These are phyloP conservation scores for Melangyna quadrimaculata DNA, from an alignment of 2,888 invertebrate genomes.

Conservation along the genomic window DNA sequence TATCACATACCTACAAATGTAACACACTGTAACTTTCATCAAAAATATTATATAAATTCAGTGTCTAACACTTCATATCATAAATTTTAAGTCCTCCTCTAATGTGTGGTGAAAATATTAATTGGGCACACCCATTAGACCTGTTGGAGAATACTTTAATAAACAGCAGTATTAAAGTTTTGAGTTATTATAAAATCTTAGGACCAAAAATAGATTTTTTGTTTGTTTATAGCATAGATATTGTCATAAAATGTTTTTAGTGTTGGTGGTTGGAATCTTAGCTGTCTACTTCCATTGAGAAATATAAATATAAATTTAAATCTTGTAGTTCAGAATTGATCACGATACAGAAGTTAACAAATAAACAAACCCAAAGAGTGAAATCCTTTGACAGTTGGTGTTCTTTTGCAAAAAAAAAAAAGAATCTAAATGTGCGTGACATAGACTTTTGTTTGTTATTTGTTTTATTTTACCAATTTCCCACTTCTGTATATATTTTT, in stretches of 20 bases:
- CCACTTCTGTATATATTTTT: neutral
- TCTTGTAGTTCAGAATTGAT: conserved; percentile 18
- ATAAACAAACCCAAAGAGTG: neutral
- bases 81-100: conserved; percentile 33
- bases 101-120: conserved; percentile 35
- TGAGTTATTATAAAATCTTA: neutral
- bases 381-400: conserved; percentile 43
- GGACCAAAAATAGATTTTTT: too few relatives aligned
- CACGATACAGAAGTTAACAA: neutral
- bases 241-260: neutral
- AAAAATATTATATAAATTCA: conserved; percentile 49
- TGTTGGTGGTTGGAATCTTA: neutral
- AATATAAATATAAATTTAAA: too few relatives aligned
- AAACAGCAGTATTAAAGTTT: conserved; percentile 24
- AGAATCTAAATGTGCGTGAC: conserved; percentile 41
- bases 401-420: neutral
- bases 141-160: neutral
- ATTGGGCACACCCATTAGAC: conserved; percentile 46
- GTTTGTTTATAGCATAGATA: neutral
- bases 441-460: conserved; percentile 20
- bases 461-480: neutral
- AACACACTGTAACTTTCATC: neutral
- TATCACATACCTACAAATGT: conserved; percentile 18
- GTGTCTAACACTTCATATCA: conserved; percentile 35
- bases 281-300: neutral